A percentile compares a stretch with the other conserved stretches of the same genome.
These are phyloP conservation scores for Noctua janthina DNA, from an alignment of 2,888 invertebrate genomes.

Conservation along the genomic window DNA sequence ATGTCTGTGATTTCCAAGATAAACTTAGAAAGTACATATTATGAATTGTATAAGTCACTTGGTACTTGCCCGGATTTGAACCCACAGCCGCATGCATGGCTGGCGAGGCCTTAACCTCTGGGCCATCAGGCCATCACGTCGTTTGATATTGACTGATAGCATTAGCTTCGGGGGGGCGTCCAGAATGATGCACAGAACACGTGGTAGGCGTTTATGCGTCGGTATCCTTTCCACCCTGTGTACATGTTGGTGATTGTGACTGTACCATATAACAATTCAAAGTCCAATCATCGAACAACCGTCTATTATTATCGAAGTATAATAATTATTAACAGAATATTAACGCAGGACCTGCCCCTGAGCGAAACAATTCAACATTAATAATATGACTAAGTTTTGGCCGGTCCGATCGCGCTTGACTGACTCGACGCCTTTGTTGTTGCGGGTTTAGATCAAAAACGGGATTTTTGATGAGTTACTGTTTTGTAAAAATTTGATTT, in stretches of 20 bases:
- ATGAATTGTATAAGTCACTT: no score
- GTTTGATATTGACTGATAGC: no score
- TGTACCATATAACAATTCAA: slow-evolving; percentile 5
- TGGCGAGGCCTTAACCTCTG: no score
- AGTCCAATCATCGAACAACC: slow-evolving; percentile 41
- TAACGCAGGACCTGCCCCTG: slow-evolving; percentile 45
- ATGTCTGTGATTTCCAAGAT: no score
- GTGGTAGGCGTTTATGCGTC: no score
- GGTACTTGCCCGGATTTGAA: no score
- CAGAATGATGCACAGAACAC: no score
- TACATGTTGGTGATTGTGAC: not conserved
- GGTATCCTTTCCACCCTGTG: no score
- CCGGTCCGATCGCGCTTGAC: slow-evolving; percentile 51
- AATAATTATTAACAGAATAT: slow-evolving; percentile 65
- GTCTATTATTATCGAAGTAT: slow-evolving; percentile 41
- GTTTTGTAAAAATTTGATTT: not conserved
- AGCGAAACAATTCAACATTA: slow-evolving; percentile 59
- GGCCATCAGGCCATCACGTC: no score
- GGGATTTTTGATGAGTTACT: slow-evolving; percentile 7
- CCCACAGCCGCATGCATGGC: no score
- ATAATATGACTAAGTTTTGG: slow-evolving; percentile 55
- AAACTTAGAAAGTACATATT: no score
- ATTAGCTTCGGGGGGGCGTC: no score
- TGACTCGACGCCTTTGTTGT: slow-evolving; percentile 40
- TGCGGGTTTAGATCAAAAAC: slow-evolving; percentile 30